A percentile compares a stretch with the other conserved stretches of the same genome.
Conservation (phyloP, 2,113 vertebrate species). For the Ctenomys sociabilis region DNA sequence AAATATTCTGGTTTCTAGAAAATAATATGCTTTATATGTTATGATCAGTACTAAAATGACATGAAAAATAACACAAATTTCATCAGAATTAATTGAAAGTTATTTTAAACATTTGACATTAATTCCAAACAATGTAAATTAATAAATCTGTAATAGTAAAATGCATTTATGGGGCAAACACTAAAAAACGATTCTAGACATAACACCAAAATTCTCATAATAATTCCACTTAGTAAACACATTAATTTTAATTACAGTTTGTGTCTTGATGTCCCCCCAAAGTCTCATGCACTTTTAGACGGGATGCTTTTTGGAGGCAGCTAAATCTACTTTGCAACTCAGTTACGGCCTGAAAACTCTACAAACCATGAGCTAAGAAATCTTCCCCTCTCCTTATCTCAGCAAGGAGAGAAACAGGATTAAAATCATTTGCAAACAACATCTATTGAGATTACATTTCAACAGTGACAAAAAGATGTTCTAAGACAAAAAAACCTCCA, state of each 20-base stretch:
- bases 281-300: not conserved
- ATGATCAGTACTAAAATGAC: conserved; percentile 22
- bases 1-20: conserved; percentile 46
- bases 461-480: not conserved
- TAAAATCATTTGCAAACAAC: not conserved
- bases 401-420: not conserved
- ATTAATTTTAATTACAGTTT: not conserved
- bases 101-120: not conserved
- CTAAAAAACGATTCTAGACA: not conserved
- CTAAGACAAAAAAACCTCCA: conserved; percentile 3
- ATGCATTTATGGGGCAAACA: not conserved
- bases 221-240: conserved; percentile 43
- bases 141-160: conserved; percentile 44
- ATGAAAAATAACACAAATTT: conserved; percentile 38
- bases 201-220: not conserved
- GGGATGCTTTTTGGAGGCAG: too few species aligned
- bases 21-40: conserved; percentile 39
- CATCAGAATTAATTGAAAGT: conserved; percentile 26
- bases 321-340: not conserved
- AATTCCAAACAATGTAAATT: conserved; percentile 17
- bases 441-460: not conserved
- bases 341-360: not conserved
- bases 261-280: not conserved
- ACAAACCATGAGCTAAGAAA: not conserved
- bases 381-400: not conserved